Evolutionary conservation across 2,113 vertebrate genomes (phyloP).

Genomic region (Hippolais icterina): DNA sequence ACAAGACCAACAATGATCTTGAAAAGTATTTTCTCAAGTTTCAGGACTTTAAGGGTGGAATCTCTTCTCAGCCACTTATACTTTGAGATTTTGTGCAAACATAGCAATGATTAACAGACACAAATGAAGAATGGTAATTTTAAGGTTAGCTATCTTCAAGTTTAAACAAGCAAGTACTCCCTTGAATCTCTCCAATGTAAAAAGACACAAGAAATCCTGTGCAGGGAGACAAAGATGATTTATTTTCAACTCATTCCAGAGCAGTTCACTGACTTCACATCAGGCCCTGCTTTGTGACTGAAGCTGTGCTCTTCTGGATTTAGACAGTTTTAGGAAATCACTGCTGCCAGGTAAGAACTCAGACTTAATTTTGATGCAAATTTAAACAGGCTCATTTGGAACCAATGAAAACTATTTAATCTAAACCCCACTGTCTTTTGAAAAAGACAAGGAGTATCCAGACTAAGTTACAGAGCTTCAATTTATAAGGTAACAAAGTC

Average conservation of each 20-base stretch:
- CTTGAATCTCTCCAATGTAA: background rate
- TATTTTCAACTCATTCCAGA: background rate
- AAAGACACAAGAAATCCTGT: background rate
- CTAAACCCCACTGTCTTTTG: background rate
- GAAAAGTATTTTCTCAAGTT: background rate
- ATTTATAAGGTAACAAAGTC: background rate
- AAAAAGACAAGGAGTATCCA: background rate
- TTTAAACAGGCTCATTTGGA: background rate
- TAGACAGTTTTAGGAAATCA: background rate
- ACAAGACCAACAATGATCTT: background rate
- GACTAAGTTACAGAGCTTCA: background rate
- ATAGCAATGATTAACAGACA: background rate
- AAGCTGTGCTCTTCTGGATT: background rate
- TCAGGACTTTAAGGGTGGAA: background rate
- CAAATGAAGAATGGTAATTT: background rate
- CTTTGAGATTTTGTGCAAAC: background rate
- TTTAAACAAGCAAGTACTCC: background rate
- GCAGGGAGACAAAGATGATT: background rate
- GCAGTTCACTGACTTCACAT: background rate
- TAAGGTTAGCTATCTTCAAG: background rate
- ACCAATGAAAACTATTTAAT: background rate
- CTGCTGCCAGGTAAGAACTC: background rate
- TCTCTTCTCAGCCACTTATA: background rate
- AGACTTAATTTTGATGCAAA: background rate
- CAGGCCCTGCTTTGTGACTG: background rate